These are phyloP conservation scores for Perizoma affinitatum DNA, from an alignment of 2,888 invertebrate species.

Conservation along the genomic window DNA sequence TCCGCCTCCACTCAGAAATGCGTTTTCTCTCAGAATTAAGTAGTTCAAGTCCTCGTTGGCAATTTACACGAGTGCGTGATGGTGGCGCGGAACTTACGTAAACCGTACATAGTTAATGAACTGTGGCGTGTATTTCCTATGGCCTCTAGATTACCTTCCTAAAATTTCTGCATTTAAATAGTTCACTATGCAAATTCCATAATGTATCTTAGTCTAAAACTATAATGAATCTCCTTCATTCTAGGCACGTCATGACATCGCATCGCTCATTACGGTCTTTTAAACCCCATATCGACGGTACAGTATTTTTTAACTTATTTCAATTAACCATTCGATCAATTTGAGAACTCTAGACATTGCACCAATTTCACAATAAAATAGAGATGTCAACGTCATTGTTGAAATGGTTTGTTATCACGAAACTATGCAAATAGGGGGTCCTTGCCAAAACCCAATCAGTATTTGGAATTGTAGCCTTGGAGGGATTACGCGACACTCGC, in stretches of 20 bases:
- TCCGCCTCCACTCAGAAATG: slow-evolving; percentile 56
- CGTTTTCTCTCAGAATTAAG: slow-evolving; percentile 62
- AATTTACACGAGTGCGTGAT: slow-evolving; percentile 51
- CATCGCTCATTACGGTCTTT: no score
- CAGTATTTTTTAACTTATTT: background rate
- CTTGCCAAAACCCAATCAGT: slow-evolving; percentile 59
- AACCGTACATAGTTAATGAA: slow-evolving; percentile 40
- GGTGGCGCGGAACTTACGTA: slow-evolving; percentile 44
- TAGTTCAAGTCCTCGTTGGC: slow-evolving; percentile 57
- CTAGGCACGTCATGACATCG: no score
- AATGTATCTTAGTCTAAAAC: no score
- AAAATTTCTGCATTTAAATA: slow-evolving; percentile 26
- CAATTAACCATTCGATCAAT: background rate
- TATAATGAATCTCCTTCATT: slow-evolving; percentile 8
- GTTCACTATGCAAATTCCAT: background rate
- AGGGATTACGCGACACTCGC: slow-evolving; percentile 67
- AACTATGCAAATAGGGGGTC: slow-evolving; percentile 48
- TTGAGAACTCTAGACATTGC: background rate
- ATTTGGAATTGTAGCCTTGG: slow-evolving; percentile 52
- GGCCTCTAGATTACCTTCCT: slow-evolving; percentile 32
- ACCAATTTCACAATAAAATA: slow-evolving; percentile 3
- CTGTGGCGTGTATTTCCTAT: slow-evolving; percentile 34
- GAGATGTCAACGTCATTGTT: slow-evolving; percentile 17
- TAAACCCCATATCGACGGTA: background rate
- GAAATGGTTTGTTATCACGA: slow-evolving; percentile 34